phyloP scores from a whole-genome alignment of 1,140 invertebrate genomes.

The Tigriopus japonicus region DNA sequence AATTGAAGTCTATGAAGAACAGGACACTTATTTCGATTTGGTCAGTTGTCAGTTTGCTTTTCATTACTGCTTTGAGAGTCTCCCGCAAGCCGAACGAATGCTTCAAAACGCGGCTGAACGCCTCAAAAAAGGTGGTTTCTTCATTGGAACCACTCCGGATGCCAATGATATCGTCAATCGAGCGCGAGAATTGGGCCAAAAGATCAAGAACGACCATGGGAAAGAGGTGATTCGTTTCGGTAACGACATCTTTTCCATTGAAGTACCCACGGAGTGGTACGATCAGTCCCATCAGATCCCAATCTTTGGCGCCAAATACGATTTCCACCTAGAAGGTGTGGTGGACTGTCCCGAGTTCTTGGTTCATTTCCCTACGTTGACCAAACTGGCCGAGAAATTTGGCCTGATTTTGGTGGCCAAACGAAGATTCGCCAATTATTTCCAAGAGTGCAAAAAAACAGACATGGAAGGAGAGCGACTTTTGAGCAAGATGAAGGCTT shows the following conservation, averaged over 20 bases:
- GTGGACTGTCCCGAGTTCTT: constrained; percentile 98
- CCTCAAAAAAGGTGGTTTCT: constrained; percentile 70
- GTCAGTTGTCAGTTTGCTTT: constrained; percentile 95
- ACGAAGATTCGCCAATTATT: constrained; percentile 39
- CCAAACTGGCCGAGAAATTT: constrained; percentile 52
- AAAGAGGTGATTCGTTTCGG: neutral
- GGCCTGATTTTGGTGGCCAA: constrained; percentile 54
- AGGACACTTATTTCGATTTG: constrained; percentile 58
- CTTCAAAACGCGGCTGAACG: constrained; percentile 75
- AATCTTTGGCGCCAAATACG: constrained; percentile 88
- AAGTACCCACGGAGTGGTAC: neutral
- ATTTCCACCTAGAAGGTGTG: constrained; percentile 84
- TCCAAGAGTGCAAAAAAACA: constrained; percentile 32
- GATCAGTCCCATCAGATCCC: constrained; percentile 26
- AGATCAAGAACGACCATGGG: neutral
- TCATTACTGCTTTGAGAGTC: constrained; percentile 85
- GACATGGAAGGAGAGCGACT: constrained; percentile 37
- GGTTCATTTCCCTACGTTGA: constrained; percentile 70
- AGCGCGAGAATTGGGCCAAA: neutral
- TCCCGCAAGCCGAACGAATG: constrained; percentile 78
- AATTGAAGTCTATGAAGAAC: constrained; percentile 30
- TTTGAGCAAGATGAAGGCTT: constrained; percentile 49
- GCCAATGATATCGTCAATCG: constrained; percentile 68
- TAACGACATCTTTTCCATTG: too few species aligned
- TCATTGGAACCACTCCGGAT: constrained; percentile 91